Evolutionary conservation across 2,888 invertebrate species (phyloP).

Genomic region (Leptinotarsa juncta): DNA sequence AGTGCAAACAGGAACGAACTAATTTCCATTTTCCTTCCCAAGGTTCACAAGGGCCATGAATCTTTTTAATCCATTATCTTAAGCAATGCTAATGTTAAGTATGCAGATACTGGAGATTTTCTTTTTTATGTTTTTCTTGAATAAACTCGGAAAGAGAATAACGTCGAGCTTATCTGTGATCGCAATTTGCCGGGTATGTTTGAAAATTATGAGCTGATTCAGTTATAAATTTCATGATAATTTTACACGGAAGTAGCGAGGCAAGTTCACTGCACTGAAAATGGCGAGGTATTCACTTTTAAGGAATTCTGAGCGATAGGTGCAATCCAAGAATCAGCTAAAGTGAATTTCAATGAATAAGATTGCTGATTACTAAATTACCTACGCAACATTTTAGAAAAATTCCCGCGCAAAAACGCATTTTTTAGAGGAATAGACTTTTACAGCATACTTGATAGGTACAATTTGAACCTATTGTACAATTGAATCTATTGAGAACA

Average conservation of each 20-base stretch:
- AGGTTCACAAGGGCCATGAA: constrained; percentile 9
- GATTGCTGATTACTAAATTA: not conserved
- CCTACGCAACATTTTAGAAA: not conserved
- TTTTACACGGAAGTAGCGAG: constrained; percentile 33
- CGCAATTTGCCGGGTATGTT: constrained; percentile 40
- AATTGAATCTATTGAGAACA: too few species aligned
- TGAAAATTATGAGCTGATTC: constrained; percentile 39
- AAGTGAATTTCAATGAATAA: not conserved
- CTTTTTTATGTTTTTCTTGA: constrained; percentile 13
- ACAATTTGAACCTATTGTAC: too few species aligned
- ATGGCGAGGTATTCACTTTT: constrained; percentile 13
- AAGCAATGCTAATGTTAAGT: constrained; percentile 19
- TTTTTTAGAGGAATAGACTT: too few species aligned
- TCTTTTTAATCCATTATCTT: constrained; percentile 15
- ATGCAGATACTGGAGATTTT: constrained; percentile 7
- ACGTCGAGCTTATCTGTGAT: constrained; percentile 38
- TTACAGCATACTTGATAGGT: too few species aligned
- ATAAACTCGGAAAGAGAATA: constrained; percentile 34
- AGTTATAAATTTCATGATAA: constrained; percentile 42
- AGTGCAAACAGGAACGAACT: not conserved
- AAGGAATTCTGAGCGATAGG: constrained; percentile 9
- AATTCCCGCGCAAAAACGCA: too few species aligned
- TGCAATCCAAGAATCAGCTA: not conserved
- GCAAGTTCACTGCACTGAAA: constrained; percentile 37
- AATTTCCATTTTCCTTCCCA: constrained; percentile 11